These are phyloP conservation scores for Meriones unguiculatus DNA, from an alignment of 2,113 vertebrate genomes.

Conservation along the genomic window DNA sequence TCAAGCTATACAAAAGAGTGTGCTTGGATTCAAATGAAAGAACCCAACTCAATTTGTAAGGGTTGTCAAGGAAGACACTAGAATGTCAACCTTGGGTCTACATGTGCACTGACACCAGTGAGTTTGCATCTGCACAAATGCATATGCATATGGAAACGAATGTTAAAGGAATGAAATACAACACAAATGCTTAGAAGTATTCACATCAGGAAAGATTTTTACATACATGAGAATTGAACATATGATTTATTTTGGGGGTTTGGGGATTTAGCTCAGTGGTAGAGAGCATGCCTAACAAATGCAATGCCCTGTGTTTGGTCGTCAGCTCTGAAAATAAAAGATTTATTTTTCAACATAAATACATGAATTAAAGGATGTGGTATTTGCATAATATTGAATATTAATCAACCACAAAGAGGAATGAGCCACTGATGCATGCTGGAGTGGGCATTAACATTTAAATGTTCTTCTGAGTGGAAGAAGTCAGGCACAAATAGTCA, in stretches of 20 bases:
- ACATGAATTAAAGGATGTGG: not conserved
- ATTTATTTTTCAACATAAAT: not conserved
- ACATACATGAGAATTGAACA: not conserved
- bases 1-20: too few relatives aligned
- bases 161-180: not conserved
- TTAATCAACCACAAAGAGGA: not conserved
- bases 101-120: too few relatives aligned
- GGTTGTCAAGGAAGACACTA: not conserved
- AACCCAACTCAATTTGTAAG: not conserved
- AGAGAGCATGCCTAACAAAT: too few relatives aligned
- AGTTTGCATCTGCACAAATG: too few relatives aligned
- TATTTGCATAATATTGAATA: not conserved
- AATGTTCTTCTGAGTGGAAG: not conserved
- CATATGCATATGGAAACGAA: not conserved
- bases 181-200: not conserved
- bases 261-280: too few relatives aligned
- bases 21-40: not conserved
- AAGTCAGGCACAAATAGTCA: not conserved
- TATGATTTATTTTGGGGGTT: not conserved
- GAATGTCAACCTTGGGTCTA: not conserved
- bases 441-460: not conserved
- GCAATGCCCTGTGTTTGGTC: too few relatives aligned
- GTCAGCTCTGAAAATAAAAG: too few relatives aligned
- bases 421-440: not conserved
- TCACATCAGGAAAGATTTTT: not conserved